Conservation (phyloP, 37 sponge, comb jelly and placozoan species). For the Agelas oroides region DNA sequence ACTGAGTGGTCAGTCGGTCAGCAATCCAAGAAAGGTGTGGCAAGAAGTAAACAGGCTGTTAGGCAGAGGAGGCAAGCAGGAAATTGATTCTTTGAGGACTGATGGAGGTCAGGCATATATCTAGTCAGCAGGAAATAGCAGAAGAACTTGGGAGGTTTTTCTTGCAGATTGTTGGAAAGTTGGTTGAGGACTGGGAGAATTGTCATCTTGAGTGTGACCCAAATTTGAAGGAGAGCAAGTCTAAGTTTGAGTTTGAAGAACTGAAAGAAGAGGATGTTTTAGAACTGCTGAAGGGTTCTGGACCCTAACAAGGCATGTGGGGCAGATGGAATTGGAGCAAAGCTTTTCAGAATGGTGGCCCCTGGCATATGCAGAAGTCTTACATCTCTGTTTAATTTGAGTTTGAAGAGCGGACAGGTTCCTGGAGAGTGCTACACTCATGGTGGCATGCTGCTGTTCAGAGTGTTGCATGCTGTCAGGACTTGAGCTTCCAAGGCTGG, state of each 20-base stretch:
- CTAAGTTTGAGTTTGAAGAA: not conserved
- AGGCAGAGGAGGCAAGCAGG: not conserved
- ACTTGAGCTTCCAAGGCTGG: no score
- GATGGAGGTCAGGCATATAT: not conserved
- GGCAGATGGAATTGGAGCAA: not conserved
- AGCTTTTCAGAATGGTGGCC: not conserved
- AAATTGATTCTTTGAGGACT: not conserved
- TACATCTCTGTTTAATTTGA: constrained; percentile 13
- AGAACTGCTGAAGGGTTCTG: not conserved
- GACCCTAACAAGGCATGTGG: constrained; percentile 33
- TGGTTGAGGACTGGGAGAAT: not conserved
- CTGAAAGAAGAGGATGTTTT: constrained; percentile 28
- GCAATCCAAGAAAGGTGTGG: constrained; percentile 22
- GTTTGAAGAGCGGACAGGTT: not conserved
- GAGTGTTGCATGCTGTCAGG: no score
- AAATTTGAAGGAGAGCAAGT: not conserved
- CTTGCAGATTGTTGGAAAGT: not conserved
- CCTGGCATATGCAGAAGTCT: not conserved
- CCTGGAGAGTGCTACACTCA: not conserved
- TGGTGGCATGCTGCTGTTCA: no score
- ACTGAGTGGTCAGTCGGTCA: not conserved
- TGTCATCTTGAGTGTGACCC: no score
- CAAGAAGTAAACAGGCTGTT: constrained; percentile 22
- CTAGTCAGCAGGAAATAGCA: constrained; percentile 15
- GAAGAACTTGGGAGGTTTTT: constrained; percentile 18